A percentile compares a stretch with the other conserved stretches of the same genome.
Conservation (phyloP, 1,140 invertebrate genomes). For the Achatina immaculata region DNA sequence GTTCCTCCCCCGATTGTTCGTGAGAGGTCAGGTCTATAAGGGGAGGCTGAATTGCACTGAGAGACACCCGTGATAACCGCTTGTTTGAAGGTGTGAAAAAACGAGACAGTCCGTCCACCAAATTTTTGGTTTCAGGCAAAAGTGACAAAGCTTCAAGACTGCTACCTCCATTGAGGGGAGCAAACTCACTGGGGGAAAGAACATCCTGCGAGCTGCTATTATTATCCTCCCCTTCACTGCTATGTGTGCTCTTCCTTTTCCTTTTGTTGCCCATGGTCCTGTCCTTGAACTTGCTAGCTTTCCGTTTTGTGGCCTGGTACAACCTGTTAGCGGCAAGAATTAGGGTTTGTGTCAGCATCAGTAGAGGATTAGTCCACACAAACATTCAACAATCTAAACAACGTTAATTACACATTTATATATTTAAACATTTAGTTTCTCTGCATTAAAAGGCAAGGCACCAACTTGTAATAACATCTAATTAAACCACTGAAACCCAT, state of each 20-base stretch:
- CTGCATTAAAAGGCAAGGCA: too few relatives aligned
- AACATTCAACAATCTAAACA: too few relatives aligned
- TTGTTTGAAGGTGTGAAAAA: slow-evolving; percentile 71
- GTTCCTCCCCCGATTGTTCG: neutral
- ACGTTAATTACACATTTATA: too few relatives aligned
- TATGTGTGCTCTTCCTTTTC: slow-evolving; percentile 33
- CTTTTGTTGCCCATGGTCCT: slow-evolving; percentile 8
- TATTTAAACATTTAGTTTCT: too few relatives aligned
- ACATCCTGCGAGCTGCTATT: slow-evolving; percentile 20
- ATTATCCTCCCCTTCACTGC: slow-evolving; percentile 25
- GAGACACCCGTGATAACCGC: slow-evolving; percentile 68
- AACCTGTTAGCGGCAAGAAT: slow-evolving; percentile 26
- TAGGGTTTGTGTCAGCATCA: neutral
- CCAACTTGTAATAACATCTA: too few relatives aligned
- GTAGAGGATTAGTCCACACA: neutral
- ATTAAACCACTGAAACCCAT: too few relatives aligned
- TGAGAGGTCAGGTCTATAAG: slow-evolving; percentile 8
- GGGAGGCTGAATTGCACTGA: slow-evolving; percentile 48
- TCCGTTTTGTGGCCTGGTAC: slow-evolving; percentile 41
- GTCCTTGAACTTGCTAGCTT: slow-evolving; percentile 11
- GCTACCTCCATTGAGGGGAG: slow-evolving; percentile 51
- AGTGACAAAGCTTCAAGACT: slow-evolving; percentile 57
- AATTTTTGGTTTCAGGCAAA: slow-evolving; percentile 62
- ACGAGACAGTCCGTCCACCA: slow-evolving; percentile 69
- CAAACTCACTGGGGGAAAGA: slow-evolving; percentile 60